Percentiles rank a stretch among this genome's conserved stretches.
These are phyloP conservation scores for Mesorhabditis sp. DNA, from an alignment of 2,888 invertebrate species.

Conservation along the genomic window DNA sequence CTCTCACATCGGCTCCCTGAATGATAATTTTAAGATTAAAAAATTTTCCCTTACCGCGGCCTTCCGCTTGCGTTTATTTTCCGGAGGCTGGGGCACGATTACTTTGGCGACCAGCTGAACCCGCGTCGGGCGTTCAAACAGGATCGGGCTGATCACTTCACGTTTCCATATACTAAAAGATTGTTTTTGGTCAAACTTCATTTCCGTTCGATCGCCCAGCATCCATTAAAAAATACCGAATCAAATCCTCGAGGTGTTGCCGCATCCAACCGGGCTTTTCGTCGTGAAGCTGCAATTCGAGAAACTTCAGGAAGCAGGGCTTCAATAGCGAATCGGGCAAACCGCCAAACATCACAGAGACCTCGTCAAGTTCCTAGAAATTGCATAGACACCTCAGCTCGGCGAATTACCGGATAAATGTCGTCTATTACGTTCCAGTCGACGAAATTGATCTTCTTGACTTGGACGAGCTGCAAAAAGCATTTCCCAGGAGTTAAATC, in stretches of 20 bases:
- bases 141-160: slow-evolving; percentile 26
- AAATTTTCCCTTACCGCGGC: background rate
- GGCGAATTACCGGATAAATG: slow-evolving; percentile 24
- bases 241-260: slow-evolving; percentile 25
- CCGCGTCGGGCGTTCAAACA: slow-evolving; percentile 23
- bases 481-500: background rate
- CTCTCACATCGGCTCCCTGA: slow-evolving; percentile 13
- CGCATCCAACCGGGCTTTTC: slow-evolving; percentile 30
- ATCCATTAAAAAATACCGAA: slow-evolving; percentile 12
- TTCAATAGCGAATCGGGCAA: slow-evolving; percentile 38
- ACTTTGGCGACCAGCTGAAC: slow-evolving; percentile 30
- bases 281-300: slow-evolving; percentile 23
- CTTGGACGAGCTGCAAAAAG: slow-evolving; percentile 21
- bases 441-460: slow-evolving; percentile 29
- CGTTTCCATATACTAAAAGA: slow-evolving; percentile 29
- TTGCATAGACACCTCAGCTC: background rate
- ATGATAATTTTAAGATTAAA: slow-evolving; percentile 13
- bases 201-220: background rate
- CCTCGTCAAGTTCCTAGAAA: slow-evolving; percentile 16
- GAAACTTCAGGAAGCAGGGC: slow-evolving; percentile 27
- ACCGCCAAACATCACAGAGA: slow-evolving; percentile 27
- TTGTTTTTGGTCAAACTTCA: background rate
- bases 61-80: slow-evolving; percentile 10
- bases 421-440: slow-evolving; percentile 29
- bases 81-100: slow-evolving; percentile 20